Percentiles rank a stretch among this genome's conserved stretches.
Evolutionary conservation across 2,888 invertebrate species (phyloP).

Genomic region (Cerceris rybyensis): DNA sequence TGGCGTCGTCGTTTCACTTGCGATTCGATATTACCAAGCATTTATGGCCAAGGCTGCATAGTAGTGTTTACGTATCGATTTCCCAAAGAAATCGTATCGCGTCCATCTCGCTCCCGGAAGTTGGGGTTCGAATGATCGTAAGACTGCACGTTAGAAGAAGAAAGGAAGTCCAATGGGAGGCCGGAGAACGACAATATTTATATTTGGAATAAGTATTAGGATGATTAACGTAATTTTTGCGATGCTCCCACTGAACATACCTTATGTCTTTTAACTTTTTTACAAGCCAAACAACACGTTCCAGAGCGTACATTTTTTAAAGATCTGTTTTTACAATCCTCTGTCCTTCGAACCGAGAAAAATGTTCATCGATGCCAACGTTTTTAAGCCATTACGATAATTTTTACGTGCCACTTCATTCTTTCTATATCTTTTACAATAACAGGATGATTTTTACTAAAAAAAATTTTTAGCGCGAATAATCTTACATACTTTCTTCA

Average conservation of each 20-base stretch:
- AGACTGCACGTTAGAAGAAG: slow-evolving; percentile 48
- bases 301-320: slow-evolving; percentile 17
- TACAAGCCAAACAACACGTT: neutral
- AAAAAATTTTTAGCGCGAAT: neutral
- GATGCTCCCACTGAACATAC: slow-evolving; percentile 51
- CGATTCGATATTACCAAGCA: slow-evolving; percentile 48
- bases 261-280: slow-evolving; percentile 42
- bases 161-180: slow-evolving; percentile 52
- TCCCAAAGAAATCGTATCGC: slow-evolving; percentile 42
- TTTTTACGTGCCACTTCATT: too few relatives aligned
- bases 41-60: slow-evolving; percentile 58
- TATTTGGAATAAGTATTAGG: slow-evolving; percentile 60
- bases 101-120: slow-evolving; percentile 61
- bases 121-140: slow-evolving; percentile 27
- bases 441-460: too few relatives aligned
- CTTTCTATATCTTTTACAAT: too few relatives aligned
- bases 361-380: too few relatives aligned
- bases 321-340: neutral
- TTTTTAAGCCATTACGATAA: too few relatives aligned
- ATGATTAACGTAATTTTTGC: slow-evolving; percentile 56
- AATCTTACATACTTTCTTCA: slow-evolving; percentile 4
- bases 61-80: slow-evolving; percentile 47
- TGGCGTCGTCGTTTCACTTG: slow-evolving; percentile 36
- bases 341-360: neutral
- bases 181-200: slow-evolving; percentile 62